Conservation (phyloP, 2,888 invertebrate genomes). For the Prosopocoilus inquinatus region DNA sequence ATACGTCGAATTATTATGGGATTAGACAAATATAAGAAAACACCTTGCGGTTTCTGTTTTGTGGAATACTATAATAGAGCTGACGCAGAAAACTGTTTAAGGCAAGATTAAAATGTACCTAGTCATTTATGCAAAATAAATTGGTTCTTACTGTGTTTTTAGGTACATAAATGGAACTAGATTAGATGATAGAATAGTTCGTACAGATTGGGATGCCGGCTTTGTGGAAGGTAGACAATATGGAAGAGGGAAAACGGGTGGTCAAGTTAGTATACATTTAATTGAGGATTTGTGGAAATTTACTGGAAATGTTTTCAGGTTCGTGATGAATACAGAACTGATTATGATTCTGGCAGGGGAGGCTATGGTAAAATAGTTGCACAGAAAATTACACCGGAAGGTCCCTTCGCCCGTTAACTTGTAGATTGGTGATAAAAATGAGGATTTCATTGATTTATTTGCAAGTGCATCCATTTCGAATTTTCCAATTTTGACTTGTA, state of each 20-base stretch:
- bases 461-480: too few species aligned
- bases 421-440: background rate
- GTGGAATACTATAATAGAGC: constrained; percentile 83
- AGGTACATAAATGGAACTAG: constrained; percentile 95
- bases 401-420: constrained; percentile 45
- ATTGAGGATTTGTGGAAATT: background rate
- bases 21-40: constrained; percentile 94
- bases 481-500: too few species aligned
- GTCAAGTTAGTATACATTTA: constrained; percentile 69
- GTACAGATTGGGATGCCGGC: constrained; percentile 99
- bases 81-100: constrained; percentile 79
- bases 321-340: constrained; percentile 96
- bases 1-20: constrained; percentile 96
- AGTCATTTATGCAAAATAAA: background rate
- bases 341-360: constrained; percentile 94
- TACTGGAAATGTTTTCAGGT: constrained; percentile 61
- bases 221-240: constrained; percentile 98
- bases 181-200: constrained; percentile 92
- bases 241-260: constrained; percentile 96
- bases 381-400: constrained; percentile 67
- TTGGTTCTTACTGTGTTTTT: constrained; percentile 28
- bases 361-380: constrained; percentile 95
- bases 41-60: constrained; percentile 99
- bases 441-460: too few species aligned
- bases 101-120: constrained; percentile 48